These are phyloP conservation scores for Girardia tigrina DNA, from an alignment of 2,888 invertebrate genomes.

Conservation along the genomic window DNA sequence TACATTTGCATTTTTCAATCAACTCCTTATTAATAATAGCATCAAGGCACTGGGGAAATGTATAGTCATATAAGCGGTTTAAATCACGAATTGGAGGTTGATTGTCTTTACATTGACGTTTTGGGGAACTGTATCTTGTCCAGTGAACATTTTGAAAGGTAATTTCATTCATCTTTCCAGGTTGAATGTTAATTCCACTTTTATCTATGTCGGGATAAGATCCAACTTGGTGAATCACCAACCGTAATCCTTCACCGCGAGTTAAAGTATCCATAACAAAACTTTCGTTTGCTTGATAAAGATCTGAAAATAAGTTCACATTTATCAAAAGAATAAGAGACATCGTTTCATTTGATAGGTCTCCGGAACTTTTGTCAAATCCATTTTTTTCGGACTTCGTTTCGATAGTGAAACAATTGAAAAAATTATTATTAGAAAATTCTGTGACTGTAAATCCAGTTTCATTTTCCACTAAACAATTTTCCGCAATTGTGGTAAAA, in stretches of 20 bases:
- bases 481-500: constrained; percentile 23
- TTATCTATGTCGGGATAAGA: constrained; percentile 35
- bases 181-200: constrained; percentile 35
- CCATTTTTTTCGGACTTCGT: not conserved
- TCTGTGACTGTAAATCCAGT: constrained; percentile 10
- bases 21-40: constrained; percentile 26
- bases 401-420: constrained; percentile 34
- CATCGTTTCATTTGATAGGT: constrained; percentile 7
- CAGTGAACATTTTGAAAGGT: constrained; percentile 27
- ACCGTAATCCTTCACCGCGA: constrained; percentile 31
- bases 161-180: constrained; percentile 36
- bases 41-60: constrained; percentile 33
- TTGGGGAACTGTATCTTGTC: constrained; percentile 27
- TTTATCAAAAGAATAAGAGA: constrained; percentile 31
- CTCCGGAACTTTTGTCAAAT: not conserved
- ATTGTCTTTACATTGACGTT: constrained; percentile 24
- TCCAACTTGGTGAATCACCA: constrained; percentile 33
- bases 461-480: constrained; percentile 27
- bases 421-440: constrained; percentile 32
- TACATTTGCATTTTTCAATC: constrained; percentile 35
- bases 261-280: constrained; percentile 35
- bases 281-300: constrained; percentile 25
- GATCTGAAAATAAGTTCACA: constrained; percentile 29
- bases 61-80: constrained; percentile 28
- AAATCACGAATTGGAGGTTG: constrained; percentile 32